A percentile compares a stretch with the other conserved stretches of the same genome.
phyloP scores from a whole-genome alignment of 2,113 vertebrate genomes.

The Protobothrops flavoviridis region DNA sequence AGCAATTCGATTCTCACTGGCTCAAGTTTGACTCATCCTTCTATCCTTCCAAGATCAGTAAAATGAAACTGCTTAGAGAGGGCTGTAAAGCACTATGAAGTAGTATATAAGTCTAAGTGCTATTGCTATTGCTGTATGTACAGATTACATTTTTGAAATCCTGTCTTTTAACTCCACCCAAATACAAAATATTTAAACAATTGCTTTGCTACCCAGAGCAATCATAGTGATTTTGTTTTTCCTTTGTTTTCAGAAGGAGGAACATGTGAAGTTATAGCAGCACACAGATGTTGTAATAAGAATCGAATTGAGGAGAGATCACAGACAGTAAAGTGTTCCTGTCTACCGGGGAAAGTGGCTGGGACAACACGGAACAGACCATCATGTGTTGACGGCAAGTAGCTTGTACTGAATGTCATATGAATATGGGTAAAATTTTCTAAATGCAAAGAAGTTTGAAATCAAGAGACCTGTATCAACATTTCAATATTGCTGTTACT shows the following conservation, averaged over 20 bases:
- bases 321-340: constrained; percentile 98
- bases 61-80: too few species aligned
- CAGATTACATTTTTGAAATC: not conserved
- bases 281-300: constrained; percentile 99
- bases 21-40: too few species aligned
- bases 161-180: not conserved
- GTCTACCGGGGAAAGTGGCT: constrained; percentile 98
- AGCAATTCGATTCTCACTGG: too few species aligned
- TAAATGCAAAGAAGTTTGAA: not conserved
- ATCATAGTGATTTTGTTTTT: constrained; percentile 57
- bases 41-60: too few species aligned
- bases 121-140: not conserved
- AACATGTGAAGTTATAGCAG: constrained; percentile 97
- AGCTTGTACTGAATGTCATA: constrained; percentile 30
- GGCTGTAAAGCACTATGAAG: too few species aligned
- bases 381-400: constrained; percentile 97
- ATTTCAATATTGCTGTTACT: not conserved
- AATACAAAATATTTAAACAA: not conserved
- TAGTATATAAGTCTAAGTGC: too few species aligned
- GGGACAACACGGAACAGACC: constrained; percentile 98
- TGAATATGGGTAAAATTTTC: constrained; percentile 22
- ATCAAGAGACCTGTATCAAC: not conserved
- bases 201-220: constrained; percentile 18
- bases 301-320: constrained; percentile 98
- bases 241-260: constrained; percentile 88